phyloP scores from a whole-genome alignment of 1,140 invertebrate species.

The Magallana angulata region DNA sequence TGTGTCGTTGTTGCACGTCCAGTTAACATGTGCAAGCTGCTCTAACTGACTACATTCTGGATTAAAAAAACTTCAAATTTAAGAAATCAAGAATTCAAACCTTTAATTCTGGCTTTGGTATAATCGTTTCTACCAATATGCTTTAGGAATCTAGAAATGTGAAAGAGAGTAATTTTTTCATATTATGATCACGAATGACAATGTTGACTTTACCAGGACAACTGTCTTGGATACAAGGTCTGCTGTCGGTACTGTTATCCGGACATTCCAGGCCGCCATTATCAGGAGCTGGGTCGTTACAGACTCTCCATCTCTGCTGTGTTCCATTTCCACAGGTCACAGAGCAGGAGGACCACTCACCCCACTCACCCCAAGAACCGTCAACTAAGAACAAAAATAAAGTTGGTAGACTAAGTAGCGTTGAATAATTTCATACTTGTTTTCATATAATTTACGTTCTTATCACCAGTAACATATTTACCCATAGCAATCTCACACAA shows the following conservation, averaged over 20 bases:
- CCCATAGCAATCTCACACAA: constrained; percentile 58
- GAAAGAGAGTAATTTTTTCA: too few species aligned
- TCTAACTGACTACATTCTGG: not conserved
- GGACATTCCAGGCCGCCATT: constrained; percentile 65
- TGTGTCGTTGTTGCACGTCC: not conserved
- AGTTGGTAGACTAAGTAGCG: not conserved
- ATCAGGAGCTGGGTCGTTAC: constrained; percentile 63
- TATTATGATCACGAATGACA: too few species aligned
- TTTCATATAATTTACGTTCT: not conserved
- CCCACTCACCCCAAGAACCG: constrained; percentile 71
- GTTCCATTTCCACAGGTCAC: constrained; percentile 70
- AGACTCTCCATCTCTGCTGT: constrained; percentile 61
- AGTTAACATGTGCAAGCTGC: not conserved
- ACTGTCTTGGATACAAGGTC: constrained; percentile 61
- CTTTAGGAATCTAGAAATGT: too few species aligned
- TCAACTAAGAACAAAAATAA: constrained; percentile 59
- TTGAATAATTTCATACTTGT: not conserved
- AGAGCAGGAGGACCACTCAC: constrained; percentile 67
- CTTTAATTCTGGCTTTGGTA: too few species aligned
- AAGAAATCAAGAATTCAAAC: too few species aligned
- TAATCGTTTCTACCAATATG: too few species aligned
- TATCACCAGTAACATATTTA: not conserved
- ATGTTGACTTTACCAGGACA: constrained; percentile 66
- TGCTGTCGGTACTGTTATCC: constrained; percentile 61
- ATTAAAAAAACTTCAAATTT: not conserved